A percentile compares a stretch with the other conserved stretches of the same genome.
phyloP scores from a whole-genome alignment of 30 jellyfish, hydroid and myxozoan species.

The Cassiopea xamachana region DNA sequence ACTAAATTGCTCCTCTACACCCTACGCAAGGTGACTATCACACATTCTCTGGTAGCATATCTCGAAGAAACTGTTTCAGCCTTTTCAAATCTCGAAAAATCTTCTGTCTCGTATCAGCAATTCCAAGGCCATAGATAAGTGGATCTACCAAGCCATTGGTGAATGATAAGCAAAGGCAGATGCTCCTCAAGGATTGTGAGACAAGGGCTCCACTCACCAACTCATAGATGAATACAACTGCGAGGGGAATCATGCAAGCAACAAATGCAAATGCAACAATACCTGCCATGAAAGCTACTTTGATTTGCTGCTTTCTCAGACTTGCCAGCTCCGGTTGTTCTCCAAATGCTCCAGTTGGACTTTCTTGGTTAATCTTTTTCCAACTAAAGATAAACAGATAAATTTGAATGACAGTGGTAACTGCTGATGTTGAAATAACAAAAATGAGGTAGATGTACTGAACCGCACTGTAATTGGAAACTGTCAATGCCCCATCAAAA shows the following conservation, averaged over 20 bases:
- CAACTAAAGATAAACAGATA: not conserved
- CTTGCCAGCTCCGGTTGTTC: not conserved
- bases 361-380: not conserved
- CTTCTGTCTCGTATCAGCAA: not conserved
- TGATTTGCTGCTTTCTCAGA: not conserved
- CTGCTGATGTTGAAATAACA: not conserved
- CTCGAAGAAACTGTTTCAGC: not conserved
- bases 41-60: not conserved
- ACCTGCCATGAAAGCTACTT: not conserved
- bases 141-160: not conserved
- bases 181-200: not conserved
- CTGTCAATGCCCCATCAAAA: not conserved
- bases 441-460: not conserved
- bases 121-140: not conserved
- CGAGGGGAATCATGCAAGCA: not conserved
- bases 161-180: not conserved
- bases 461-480: not conserved
- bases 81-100: not conserved
- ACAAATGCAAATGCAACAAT: not conserved
- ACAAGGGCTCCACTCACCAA: not conserved
- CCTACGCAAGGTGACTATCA: not conserved
- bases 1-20: too few relatives aligned
- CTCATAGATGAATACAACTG: not conserved
- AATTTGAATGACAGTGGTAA: not conserved
- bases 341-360: not conserved